phyloP scores from a whole-genome alignment of 2,888 invertebrate genomes.

The Scaptomyza caliginosa region DNA sequence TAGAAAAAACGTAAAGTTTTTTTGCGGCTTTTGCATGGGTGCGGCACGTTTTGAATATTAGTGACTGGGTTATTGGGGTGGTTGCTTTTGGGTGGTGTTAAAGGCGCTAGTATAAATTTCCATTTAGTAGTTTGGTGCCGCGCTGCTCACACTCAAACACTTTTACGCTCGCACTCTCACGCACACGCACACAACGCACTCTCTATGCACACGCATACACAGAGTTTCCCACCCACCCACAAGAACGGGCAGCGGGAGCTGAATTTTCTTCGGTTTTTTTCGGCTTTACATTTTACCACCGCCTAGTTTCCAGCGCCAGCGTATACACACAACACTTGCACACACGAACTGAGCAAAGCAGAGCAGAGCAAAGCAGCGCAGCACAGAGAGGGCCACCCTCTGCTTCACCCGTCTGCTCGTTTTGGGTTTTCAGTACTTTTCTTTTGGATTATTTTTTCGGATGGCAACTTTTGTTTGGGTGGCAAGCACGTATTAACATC shows the following conservation, averaged over 20 bases:
- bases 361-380: conserved; percentile 30
- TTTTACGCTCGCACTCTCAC: conserved; percentile 47
- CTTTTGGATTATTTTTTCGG: conserved; percentile 7
- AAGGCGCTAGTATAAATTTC: conserved; percentile 64
- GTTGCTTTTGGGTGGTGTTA: conserved; percentile 57
- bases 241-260: conserved; percentile 46
- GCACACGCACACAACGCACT: conserved; percentile 46
- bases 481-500: conserved; percentile 15
- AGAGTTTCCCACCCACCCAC: conserved; percentile 57
- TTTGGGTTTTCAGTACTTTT: conserved; percentile 42
- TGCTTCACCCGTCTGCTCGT: conserved; percentile 40
- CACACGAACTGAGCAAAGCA: conserved; percentile 58
- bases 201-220: conserved; percentile 42
- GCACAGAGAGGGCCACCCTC: conserved; percentile 52
- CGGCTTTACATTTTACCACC: conserved; percentile 71
- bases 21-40: conserved; percentile 57
- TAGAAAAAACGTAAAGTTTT: conserved; percentile 12
- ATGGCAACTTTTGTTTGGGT: conserved; percentile 7
- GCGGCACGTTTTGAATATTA: conserved; percentile 45
- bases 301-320: conserved; percentile 76
- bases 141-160: conserved; percentile 44
- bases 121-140: conserved; percentile 68
- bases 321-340: conserved; percentile 74
- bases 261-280: conserved; percentile 64
- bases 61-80: conserved; percentile 37